A percentile compares a stretch with the other conserved stretches of the same genome.
These are phyloP conservation scores for Rhadina sibilatrix DNA, from an alignment of 2,113 vertebrate species.

Conservation along the genomic window DNA sequence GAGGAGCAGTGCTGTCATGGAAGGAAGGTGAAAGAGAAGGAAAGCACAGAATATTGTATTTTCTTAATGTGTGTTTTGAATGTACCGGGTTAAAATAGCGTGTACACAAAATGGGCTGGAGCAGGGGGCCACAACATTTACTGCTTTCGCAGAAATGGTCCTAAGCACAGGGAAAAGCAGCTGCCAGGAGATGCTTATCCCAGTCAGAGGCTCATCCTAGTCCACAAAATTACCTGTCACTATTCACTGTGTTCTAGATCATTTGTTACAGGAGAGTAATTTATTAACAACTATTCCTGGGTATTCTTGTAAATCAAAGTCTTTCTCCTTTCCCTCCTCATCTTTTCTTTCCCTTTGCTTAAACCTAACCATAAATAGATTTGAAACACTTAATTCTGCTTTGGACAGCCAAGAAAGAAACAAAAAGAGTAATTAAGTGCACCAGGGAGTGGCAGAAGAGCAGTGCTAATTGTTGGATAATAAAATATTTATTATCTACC, in stretches of 20 bases:
- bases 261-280: neutral
- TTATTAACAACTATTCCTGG: neutral
- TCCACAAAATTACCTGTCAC: neutral
- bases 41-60: neutral
- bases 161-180: neutral
- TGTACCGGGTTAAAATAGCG: neutral
- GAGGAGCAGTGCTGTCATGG: neutral
- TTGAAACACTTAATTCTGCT: neutral
- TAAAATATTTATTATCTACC: neutral
- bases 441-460: conserved; percentile 8
- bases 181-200: neutral
- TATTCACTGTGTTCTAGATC: neutral
- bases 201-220: neutral
- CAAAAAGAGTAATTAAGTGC: neutral
- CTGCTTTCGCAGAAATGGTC: neutral
- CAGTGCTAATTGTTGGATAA: conserved; percentile 47
- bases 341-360: neutral
- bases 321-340: neutral
- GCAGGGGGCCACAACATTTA: neutral
- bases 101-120: neutral
- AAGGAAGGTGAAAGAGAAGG: neutral
- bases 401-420: neutral
- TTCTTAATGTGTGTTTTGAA: neutral
- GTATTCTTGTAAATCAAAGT: neutral
- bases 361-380: neutral